Conservation (phyloP, 2,888 invertebrate genomes). For the Oxystoma pomonae region DNA sequence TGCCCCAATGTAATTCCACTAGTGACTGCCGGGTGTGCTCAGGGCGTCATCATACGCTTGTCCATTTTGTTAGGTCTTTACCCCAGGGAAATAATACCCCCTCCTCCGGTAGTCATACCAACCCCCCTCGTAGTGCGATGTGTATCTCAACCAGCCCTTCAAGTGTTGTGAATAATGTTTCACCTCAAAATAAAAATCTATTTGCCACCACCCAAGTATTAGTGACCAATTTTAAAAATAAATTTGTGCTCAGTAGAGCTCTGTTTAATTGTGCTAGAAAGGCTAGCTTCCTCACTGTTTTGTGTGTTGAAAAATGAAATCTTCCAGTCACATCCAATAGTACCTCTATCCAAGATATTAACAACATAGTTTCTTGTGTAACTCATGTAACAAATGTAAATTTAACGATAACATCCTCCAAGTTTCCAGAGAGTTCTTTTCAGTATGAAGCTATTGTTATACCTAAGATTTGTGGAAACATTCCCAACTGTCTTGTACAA, state of each 20-base stretch:
- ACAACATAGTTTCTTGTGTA: not conserved
- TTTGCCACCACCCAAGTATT: not conserved
- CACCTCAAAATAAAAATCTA: too few relatives aligned
- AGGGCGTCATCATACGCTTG: too few relatives aligned
- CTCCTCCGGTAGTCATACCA: too few relatives aligned
- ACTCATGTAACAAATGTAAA: not conserved
- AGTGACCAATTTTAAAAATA: not conserved
- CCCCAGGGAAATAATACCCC: too few relatives aligned
- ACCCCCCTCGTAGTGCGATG: too few relatives aligned
- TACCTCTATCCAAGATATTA: not conserved
- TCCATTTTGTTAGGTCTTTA: too few relatives aligned
- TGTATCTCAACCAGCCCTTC: too few relatives aligned
- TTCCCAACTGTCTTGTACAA: too few relatives aligned
- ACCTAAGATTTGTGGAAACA: not conserved
- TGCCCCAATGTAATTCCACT: too few relatives aligned
- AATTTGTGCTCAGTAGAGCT: not conserved
- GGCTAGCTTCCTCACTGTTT: not conserved
- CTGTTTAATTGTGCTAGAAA: not conserved
- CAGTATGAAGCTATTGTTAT: not conserved
- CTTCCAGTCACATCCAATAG: not conserved
- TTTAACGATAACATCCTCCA: not conserved
- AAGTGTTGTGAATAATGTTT: too few relatives aligned
- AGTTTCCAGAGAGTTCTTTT: not conserved
- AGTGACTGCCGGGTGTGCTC: too few relatives aligned
- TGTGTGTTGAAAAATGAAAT: not conserved